A percentile compares a stretch with the other conserved stretches of the same genome.
phyloP scores from a whole-genome alignment of 2,888 invertebrate species.

The Bugula neritina region DNA sequence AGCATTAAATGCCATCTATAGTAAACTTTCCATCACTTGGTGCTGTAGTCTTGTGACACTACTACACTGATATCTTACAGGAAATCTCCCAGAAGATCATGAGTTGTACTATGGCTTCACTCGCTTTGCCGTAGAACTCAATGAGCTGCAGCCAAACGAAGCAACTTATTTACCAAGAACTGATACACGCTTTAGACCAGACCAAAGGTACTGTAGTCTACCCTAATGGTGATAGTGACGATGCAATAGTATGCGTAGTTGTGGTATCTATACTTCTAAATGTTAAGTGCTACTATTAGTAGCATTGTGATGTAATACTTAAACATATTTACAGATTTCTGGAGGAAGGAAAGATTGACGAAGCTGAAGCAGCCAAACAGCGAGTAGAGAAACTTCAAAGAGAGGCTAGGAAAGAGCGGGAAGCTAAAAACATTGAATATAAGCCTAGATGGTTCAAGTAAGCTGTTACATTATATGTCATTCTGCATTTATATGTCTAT shows the following conservation, averaged over 20 bases:
- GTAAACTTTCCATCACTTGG: no score
- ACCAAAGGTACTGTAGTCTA: constrained; percentile 53
- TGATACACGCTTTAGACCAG: constrained; percentile 72
- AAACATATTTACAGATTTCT: constrained; percentile 53
- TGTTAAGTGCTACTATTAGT: background rate
- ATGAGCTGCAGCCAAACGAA: constrained; percentile 64
- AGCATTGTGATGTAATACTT: background rate
- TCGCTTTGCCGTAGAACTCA: constrained; percentile 75
- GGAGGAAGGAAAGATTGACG: constrained; percentile 68
- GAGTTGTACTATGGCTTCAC: constrained; percentile 78
- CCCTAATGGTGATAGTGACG: background rate
- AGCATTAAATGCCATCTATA: no score
- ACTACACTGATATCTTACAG: constrained; percentile 44
- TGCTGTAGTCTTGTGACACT: no score
- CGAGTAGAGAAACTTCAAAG: constrained; percentile 70
- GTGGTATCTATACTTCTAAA: background rate
- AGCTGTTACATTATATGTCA: constrained; percentile 34
- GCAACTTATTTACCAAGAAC: constrained; percentile 62
- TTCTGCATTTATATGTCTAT: no score
- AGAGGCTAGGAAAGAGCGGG: constrained; percentile 62
- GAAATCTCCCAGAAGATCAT: constrained; percentile 73
- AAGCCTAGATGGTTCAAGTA: constrained; percentile 63
- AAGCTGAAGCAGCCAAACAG: constrained; percentile 67
- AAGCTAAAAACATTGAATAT: constrained; percentile 57
- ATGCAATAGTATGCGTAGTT: background rate